These are phyloP conservation scores for Ophonus ardosiacus DNA, from an alignment of 2,888 invertebrate genomes.

Conservation along the genomic window DNA sequence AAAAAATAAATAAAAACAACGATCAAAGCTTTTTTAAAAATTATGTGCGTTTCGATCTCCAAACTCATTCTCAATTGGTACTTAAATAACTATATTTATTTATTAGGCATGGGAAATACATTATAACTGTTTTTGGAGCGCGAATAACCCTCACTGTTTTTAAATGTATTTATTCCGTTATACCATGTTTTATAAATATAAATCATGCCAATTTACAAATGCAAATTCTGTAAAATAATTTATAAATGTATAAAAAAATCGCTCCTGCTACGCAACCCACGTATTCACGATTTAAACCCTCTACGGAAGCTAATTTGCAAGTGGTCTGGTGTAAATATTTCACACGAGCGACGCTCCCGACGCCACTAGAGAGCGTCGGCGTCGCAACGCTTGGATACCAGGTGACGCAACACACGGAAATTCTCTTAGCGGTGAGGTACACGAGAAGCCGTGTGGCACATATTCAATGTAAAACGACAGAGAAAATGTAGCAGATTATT, in stretches of 20 bases:
- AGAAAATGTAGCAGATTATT: background rate
- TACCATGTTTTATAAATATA: background rate
- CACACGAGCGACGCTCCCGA: slow-evolving; percentile 16
- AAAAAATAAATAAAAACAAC: no score
- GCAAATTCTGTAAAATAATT: background rate
- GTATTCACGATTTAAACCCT: slow-evolving; percentile 14
- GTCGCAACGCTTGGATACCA: slow-evolving; percentile 5
- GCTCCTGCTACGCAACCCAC: background rate
- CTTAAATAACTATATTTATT: no score
- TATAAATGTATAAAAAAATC: background rate
- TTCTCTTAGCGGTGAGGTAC: slow-evolving; percentile 53
- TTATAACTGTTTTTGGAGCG: no score
- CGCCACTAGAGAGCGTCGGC: background rate
- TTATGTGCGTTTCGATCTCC: no score
- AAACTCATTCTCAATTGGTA: no score
- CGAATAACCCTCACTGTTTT: no score
- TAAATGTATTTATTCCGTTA: background rate
- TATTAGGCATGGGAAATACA: no score
- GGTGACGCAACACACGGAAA: slow-evolving; percentile 44
- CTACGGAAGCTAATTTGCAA: slow-evolving; percentile 56
- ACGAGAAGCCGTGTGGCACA: slow-evolving; percentile 30
- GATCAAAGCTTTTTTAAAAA: no score
- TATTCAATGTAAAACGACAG: background rate
- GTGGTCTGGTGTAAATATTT: slow-evolving; percentile 55
- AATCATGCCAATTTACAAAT: background rate